Percentiles rank a stretch among this genome's conserved stretches.
These are phyloP conservation scores for Pilophorus perplexus DNA, from an alignment of 2,888 invertebrate species.

Conservation along the genomic window DNA sequence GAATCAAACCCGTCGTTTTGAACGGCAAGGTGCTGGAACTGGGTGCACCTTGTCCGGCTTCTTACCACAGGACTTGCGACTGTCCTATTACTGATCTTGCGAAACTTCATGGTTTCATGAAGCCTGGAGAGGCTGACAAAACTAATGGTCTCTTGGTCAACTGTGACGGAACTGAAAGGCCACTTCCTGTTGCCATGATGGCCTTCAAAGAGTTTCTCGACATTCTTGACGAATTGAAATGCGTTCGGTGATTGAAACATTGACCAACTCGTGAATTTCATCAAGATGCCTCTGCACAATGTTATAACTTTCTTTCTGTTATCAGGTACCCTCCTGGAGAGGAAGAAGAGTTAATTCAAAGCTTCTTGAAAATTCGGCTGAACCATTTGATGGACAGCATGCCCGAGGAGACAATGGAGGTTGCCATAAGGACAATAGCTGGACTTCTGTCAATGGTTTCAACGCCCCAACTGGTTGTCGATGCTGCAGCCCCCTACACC, in stretches of 20 bases:
- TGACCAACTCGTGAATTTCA: not conserved
- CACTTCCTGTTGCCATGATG: conserved; percentile 24
- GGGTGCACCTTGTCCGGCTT: conserved; percentile 24
- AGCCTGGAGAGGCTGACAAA: conserved; percentile 2
- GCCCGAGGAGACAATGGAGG: conserved; percentile 27
- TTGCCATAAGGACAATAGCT: conserved; percentile 19
- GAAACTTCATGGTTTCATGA: not conserved
- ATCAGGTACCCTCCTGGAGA: conserved; percentile 19
- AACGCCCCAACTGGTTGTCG: conserved; percentile 2
- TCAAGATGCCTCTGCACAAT: not conserved
- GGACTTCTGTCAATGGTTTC: conserved; percentile 23
- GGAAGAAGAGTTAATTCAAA: conserved; percentile 22
- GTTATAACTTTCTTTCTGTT: not conserved
- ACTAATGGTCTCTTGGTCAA: conserved; percentile 34
- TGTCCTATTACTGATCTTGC: conserved; percentile 12
- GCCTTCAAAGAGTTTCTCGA: conserved; percentile 25
- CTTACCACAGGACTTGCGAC: conserved; percentile 4
- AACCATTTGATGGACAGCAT: conserved; percentile 28
- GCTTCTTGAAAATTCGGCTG: conserved; percentile 17
- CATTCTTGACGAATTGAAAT: conserved; percentile 28
- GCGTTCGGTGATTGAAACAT: conserved; percentile 5
- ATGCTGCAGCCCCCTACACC: conserved; percentile 31
- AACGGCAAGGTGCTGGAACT: conserved; percentile 18
- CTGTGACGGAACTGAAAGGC: conserved; percentile 29
- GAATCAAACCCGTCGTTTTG: conserved; percentile 15